Evolutionary conservation across 2,113 vertebrate species (phyloP).

Genomic region (Scytalopus superciliaris): DNA sequence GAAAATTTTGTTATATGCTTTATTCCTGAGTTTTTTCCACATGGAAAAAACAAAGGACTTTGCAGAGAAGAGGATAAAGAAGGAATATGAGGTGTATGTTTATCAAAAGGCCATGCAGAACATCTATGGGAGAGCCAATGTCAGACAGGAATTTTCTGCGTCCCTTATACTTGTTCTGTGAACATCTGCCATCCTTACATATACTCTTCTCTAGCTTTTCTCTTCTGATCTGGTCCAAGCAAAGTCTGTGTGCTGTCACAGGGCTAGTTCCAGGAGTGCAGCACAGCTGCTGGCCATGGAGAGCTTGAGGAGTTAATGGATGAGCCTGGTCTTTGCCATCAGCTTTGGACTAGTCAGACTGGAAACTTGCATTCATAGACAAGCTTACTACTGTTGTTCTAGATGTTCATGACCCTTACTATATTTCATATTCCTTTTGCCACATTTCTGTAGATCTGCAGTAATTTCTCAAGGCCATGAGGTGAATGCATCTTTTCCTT

Average conservation of each 20-base stretch:
- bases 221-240: not conserved
- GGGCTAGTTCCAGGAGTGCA: not conserved
- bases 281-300: not conserved
- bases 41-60: not conserved
- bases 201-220: not conserved
- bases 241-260: not conserved
- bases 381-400: not conserved
- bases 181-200: not conserved
- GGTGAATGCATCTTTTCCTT: not conserved
- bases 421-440: not conserved
- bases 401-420: not conserved
- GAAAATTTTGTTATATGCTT: not conserved
- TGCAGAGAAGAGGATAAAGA: not conserved
- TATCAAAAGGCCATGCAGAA: not conserved
- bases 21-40: too few species aligned
- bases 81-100: not conserved
- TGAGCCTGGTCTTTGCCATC: not conserved
- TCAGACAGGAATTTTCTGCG: not conserved
- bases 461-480: fast-evolving
- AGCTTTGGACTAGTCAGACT: not conserved
- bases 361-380: not conserved
- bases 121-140: not conserved
- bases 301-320: not conserved
- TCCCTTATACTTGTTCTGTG: not conserved
- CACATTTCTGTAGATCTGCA: not conserved